A percentile compares a stretch with the other conserved stretches of the same genome.
These are phyloP conservation scores for Cygnus olor DNA, from an alignment of 2,797 vertebrate genomes.

Conservation along the genomic window DNA sequence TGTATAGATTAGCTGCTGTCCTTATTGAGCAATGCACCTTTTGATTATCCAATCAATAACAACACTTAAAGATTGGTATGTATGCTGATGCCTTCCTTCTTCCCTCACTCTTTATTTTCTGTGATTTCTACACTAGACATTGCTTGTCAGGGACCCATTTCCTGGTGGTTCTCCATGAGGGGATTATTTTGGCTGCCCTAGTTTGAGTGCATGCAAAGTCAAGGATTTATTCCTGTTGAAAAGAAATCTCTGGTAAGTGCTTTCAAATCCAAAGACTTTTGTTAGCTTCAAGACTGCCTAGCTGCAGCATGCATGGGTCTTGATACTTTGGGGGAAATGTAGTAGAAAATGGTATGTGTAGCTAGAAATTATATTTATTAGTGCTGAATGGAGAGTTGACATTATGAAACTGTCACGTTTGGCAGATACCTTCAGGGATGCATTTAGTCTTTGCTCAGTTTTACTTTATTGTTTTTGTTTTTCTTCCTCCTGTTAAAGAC, in stretches of 20 bases:
- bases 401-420: background rate
- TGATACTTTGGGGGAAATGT: background rate
- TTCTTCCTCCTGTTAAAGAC: background rate
- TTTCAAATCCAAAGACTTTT: constrained; percentile 74
- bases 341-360: background rate
- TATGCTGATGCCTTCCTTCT: background rate
- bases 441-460: background rate
- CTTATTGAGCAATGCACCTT: constrained; percentile 23
- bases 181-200: constrained; percentile 81
- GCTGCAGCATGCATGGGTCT: background rate
- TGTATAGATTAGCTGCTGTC: background rate
- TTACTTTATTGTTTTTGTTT: background rate
- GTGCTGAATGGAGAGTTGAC: background rate
- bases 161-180: constrained; percentile 80
- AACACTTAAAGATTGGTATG: constrained; percentile 6
- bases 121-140: constrained; percentile 30
- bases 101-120: background rate
- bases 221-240: constrained; percentile 85
- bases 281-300: constrained; percentile 81
- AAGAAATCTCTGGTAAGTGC: constrained; percentile 86
- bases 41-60: constrained; percentile 32
- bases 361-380: background rate
- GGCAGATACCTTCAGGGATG: background rate
- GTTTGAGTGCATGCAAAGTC: constrained; percentile 80
- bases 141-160: constrained; percentile 76